Evolutionary conservation across 2,888 invertebrate genomes (phyloP).

Genomic region (Ormyrus pomaceus): DNA sequence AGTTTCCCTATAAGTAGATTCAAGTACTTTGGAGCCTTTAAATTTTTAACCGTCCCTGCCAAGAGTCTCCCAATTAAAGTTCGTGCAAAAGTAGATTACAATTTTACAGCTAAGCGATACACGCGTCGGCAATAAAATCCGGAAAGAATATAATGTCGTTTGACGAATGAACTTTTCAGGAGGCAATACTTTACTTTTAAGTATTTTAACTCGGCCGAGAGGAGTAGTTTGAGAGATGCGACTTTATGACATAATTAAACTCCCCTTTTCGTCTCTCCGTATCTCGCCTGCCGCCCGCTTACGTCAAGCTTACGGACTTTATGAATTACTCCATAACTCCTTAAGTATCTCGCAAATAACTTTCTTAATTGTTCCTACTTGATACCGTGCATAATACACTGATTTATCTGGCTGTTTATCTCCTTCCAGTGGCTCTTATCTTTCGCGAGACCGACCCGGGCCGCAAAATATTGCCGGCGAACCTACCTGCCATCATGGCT

Average conservation of each 20-base stretch:
- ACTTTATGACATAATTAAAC: conserved; percentile 54
- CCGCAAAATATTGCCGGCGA: conserved; percentile 30
- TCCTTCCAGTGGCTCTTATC: conserved; percentile 39
- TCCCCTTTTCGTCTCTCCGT: conserved; percentile 30
- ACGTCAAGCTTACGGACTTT: conserved; percentile 54
- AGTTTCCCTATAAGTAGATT: conserved; percentile 9
- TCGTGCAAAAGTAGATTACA: conserved; percentile 16
- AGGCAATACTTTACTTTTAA: conserved; percentile 29
- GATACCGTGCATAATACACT: conserved; percentile 56
- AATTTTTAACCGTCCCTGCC: conserved; percentile 2
- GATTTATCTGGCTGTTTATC: conserved; percentile 56
- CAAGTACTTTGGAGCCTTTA: not conserved
- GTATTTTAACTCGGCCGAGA: conserved; percentile 35
- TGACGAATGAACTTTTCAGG: conserved; percentile 41
- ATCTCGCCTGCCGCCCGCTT: conserved; percentile 9
- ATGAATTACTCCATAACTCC: conserved; percentile 57
- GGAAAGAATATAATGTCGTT: conserved; percentile 36
- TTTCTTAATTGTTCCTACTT: conserved; percentile 58
- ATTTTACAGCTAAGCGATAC: conserved; percentile 15
- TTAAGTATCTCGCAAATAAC: conserved; percentile 57
- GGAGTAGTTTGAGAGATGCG: conserved; percentile 49
- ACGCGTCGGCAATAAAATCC: conserved; percentile 1
- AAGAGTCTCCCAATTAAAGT: conserved; percentile 27
- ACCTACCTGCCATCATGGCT: not conserved
- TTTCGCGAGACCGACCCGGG: not conserved